Percentiles rank a stretch among this genome's conserved stretches.
Conservation (phyloP, 2,113 vertebrate species). For the Mungos mungo region DNA sequence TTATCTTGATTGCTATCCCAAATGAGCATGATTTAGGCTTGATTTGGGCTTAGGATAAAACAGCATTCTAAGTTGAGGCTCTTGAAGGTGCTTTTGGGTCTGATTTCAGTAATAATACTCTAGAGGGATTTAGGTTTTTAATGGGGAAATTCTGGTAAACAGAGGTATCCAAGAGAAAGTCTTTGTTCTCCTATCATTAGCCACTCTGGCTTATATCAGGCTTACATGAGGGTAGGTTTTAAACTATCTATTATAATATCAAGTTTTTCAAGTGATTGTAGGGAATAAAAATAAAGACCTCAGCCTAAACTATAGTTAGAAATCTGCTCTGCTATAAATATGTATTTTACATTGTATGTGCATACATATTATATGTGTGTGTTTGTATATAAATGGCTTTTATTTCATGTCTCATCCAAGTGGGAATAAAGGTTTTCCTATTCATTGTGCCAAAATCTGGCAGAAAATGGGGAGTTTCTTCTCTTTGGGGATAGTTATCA, state of each 20-base stretch:
- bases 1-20: neutral
- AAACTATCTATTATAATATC: neutral
- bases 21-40: neutral
- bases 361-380: neutral
- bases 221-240: neutral
- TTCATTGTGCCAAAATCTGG: neutral
- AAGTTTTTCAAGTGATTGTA: neutral
- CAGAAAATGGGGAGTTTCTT: slow-evolving; percentile 44
- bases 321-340: neutral
- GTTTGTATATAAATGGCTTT: neutral
- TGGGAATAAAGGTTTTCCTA: neutral
- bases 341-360: neutral
- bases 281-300: neutral
- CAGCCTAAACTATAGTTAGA: neutral
- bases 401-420: neutral
- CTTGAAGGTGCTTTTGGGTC: neutral
- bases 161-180: neutral
- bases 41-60: neutral
- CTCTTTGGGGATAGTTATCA: slow-evolving; percentile 2
- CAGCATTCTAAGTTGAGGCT: neutral
- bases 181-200: neutral
- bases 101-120: neutral
- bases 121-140: neutral
- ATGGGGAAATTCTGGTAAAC: neutral
- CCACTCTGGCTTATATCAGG: neutral